phyloP scores from a whole-genome alignment of 1,140 invertebrate genomes.

The Drosophila pandora region DNA sequence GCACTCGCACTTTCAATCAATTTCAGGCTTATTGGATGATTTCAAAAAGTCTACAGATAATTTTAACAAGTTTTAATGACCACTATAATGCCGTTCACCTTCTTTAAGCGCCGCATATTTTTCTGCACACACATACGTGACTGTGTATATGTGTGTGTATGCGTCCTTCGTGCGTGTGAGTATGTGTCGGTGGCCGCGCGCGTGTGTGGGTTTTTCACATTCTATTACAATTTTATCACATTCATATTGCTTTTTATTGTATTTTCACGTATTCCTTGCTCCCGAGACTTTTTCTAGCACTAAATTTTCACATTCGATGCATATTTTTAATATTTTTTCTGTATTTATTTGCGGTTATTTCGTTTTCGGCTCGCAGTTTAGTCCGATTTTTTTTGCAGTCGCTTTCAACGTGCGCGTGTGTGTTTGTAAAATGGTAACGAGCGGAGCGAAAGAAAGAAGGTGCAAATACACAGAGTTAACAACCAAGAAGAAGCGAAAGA shows the following conservation, averaged over 20 bases:
- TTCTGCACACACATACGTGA: conserved; percentile 79
- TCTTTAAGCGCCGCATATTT: conserved; percentile 82
- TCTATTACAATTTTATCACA: conserved; percentile 78
- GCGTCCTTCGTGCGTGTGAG: conserved; percentile 12
- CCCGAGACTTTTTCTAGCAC: conserved; percentile 18
- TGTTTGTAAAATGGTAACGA: conserved; percentile 65
- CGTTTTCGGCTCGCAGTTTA: conserved; percentile 16
- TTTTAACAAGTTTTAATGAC: conserved; percentile 1
- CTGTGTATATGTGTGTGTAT: conserved; percentile 30
- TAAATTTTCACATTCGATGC: conserved; percentile 35
- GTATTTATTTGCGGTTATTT: conserved; percentile 16
- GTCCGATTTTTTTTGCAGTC: conserved; percentile 47
- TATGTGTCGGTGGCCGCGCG: conserved; percentile 9
- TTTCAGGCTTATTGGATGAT: conserved; percentile 24
- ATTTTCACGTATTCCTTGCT: conserved; percentile 12
- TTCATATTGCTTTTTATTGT: conserved; percentile 36
- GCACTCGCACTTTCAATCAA: conserved; percentile 12
- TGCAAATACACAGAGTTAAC: conserved; percentile 51
- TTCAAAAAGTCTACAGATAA: not conserved
- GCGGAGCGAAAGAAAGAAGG: conserved; percentile 73
- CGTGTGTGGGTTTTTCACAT: conserved; percentile 68
- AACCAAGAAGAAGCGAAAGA: conserved; percentile 27
- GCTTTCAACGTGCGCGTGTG: conserved; percentile 72
- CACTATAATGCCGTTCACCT: conserved; percentile 74
- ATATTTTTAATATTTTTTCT: conserved; percentile 21